These are phyloP conservation scores for Steatocranus sp. DNA, from an alignment of 2,797 vertebrate species.

Conservation along the genomic window DNA sequence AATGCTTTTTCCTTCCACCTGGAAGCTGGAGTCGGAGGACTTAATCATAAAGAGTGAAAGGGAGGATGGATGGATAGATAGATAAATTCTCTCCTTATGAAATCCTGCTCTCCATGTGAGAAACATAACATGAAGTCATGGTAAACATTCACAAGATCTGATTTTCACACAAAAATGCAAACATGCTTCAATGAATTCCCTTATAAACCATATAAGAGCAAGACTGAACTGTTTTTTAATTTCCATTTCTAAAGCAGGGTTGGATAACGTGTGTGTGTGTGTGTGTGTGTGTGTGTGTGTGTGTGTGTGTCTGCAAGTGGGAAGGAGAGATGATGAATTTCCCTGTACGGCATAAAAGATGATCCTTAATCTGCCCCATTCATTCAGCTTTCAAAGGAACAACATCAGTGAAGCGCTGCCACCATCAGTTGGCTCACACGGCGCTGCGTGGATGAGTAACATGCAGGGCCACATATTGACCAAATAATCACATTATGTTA, in stretches of 20 bases:
- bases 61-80: not conserved
- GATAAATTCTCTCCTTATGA: not conserved
- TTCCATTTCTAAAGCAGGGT: conserved; percentile 51
- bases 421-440: not conserved
- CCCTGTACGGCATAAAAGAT: conserved; percentile 38
- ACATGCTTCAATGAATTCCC: conserved; percentile 34
- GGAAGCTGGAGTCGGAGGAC: not conserved
- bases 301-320: conserved; percentile 26
- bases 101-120: conserved; percentile 13
- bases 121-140: not conserved
- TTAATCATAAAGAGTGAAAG: not conserved
- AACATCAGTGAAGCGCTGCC: conserved; percentile 18
- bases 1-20: not conserved
- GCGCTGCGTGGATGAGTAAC: not conserved
- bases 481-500: conserved; percentile 39
- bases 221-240: conserved; percentile 43
- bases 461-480: not conserved
- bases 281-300: not conserved
- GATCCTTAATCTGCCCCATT: conserved; percentile 53
- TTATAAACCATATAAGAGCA: conserved; percentile 15
- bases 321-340: conserved; percentile 61
- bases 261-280: conserved; percentile 35
- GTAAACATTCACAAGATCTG: conserved; percentile 18
- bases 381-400: conserved; percentile 31
- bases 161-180: conserved; percentile 33